phyloP scores from a whole-genome alignment of 2,888 invertebrate species.

The Cordilura impudica region DNA sequence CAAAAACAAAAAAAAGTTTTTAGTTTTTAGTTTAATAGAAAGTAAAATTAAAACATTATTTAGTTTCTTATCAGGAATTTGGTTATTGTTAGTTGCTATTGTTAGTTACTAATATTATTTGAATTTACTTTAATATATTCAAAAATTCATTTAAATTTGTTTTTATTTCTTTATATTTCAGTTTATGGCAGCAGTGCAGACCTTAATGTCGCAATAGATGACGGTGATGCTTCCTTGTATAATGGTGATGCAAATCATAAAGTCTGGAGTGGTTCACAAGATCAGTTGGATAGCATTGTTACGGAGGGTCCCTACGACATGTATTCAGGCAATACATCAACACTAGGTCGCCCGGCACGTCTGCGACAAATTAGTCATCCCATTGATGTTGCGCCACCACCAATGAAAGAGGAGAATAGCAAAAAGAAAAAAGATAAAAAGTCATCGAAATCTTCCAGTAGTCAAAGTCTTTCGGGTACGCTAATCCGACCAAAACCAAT shows the following conservation, averaged over 20 bases:
- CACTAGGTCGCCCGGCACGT: conserved; percentile 83
- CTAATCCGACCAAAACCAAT: conserved; percentile 78
- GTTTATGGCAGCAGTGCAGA: conserved; percentile 78
- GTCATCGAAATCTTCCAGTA: conserved; percentile 74
- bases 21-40: too few species aligned
- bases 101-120: too few species aligned
- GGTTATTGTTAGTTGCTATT: too few species aligned
- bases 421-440: conserved; percentile 80
- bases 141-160: too few species aligned
- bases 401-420: conserved; percentile 84
- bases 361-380: conserved; percentile 90
- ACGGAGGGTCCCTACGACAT: conserved; percentile 86
- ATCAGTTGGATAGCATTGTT: conserved; percentile 82
- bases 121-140: too few species aligned
- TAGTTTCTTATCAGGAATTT: too few species aligned
- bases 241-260: conserved; percentile 97
- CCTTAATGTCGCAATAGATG: conserved; percentile 78
- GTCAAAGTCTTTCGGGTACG: conserved; percentile 78
- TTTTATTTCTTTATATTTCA: conserved; percentile 66
- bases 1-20: too few species aligned
- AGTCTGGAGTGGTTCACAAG: conserved; percentile 91
- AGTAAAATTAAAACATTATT: too few species aligned
- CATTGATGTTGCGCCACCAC: conserved; percentile 90
- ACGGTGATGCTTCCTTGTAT: conserved; percentile 89
- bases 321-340: conserved; percentile 79